phyloP scores from a whole-genome alignment of 2,113 vertebrate species.

The Mesembrinibis cayennensis region DNA sequence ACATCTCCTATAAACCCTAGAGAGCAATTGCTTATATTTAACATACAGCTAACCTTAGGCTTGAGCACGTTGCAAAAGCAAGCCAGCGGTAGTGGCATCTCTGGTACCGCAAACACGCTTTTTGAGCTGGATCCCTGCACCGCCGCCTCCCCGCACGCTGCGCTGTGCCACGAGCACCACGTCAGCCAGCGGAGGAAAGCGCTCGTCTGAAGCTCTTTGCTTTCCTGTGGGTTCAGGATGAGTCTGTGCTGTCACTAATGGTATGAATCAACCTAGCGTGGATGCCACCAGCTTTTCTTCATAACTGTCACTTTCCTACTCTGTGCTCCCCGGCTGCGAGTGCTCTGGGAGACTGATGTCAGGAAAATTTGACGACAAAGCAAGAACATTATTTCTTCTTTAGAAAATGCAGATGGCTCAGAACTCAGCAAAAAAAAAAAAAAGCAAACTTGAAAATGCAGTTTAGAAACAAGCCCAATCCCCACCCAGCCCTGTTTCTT shows the following conservation, averaged over 20 bases:
- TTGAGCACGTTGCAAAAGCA: background rate
- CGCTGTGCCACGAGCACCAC: accelerated
- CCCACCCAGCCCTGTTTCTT: too few relatives aligned
- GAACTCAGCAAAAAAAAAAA: background rate
- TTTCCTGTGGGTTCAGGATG: background rate
- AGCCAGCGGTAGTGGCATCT: accelerated
- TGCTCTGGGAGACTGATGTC: background rate
- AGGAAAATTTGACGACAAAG: background rate
- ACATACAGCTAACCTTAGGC: background rate
- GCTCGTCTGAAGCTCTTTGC: background rate
- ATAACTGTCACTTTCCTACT: background rate
- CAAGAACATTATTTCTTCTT: background rate
- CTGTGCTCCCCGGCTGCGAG: background rate
- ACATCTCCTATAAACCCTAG: background rate
- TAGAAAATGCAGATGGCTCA: background rate
- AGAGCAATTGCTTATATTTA: background rate
- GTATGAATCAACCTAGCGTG: accelerated
- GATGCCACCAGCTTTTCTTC: background rate
- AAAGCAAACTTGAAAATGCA: background rate
- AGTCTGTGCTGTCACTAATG: background rate
- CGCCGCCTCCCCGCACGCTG: background rate
- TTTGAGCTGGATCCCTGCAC: background rate
- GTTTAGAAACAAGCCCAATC: background rate
- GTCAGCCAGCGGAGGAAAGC: accelerated
- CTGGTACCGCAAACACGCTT: background rate